These are phyloP conservation scores for Pammene aurita DNA, from an alignment of 2,888 invertebrate species.

Conservation along the genomic window DNA sequence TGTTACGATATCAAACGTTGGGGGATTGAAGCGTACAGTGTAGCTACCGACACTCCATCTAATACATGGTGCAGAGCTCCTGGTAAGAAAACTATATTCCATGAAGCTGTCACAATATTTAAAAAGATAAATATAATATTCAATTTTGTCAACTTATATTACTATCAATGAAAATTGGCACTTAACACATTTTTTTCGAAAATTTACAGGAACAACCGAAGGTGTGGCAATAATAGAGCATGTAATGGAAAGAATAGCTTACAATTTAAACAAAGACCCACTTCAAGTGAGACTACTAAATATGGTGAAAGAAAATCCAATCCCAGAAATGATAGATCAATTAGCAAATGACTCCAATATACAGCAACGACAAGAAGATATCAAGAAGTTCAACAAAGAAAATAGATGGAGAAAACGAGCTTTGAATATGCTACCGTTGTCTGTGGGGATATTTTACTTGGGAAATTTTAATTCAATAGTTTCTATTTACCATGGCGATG, in stretches of 20 bases:
- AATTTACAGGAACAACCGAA: slow-evolving; percentile 84
- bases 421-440: slow-evolving; percentile 65
- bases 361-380: slow-evolving; percentile 67
- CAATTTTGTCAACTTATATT: too few relatives aligned
- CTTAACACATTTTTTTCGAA: too few relatives aligned
- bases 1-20: slow-evolving; percentile 41
- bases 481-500: slow-evolving; percentile 86
- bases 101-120: too few relatives aligned
- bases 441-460: slow-evolving; percentile 81
- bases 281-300: slow-evolving; percentile 73
- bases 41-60: slow-evolving; percentile 42
- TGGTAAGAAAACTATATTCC: slow-evolving; percentile 23
- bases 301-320: slow-evolving; percentile 65
- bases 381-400: slow-evolving; percentile 84
- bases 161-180: too few relatives aligned
- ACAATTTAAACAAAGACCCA: slow-evolving; percentile 81
- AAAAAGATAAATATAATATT: too few relatives aligned
- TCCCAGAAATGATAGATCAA: slow-evolving; percentile 71
- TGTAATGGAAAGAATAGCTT: slow-evolving; percentile 86
- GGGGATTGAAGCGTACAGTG: slow-evolving; percentile 36
- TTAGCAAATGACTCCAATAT: slow-evolving; percentile 71
- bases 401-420: slow-evolving; percentile 90
- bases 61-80: slow-evolving; percentile 44
- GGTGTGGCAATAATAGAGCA: slow-evolving; percentile 84
- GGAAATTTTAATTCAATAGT: slow-evolving; percentile 74